Percentiles rank a stretch among this genome's conserved stretches.
Evolutionary conservation across 2,797 vertebrate genomes (phyloP).

Genomic region (Anabas testudineus): DNA sequence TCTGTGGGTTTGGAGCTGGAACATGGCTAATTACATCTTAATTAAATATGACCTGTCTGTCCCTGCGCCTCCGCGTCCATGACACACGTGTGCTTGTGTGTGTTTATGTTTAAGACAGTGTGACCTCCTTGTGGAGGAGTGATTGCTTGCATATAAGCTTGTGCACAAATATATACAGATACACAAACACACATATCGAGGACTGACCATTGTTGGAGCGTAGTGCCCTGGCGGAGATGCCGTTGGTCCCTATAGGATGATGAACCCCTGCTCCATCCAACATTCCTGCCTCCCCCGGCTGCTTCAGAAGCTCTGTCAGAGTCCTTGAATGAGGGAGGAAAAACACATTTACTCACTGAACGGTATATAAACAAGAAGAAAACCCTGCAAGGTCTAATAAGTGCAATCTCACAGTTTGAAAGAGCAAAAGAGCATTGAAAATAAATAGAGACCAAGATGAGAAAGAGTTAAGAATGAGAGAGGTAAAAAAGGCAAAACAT

Average conservation of each 20-base stretch:
- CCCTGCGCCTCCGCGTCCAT: constrained; percentile 32
- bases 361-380: not conserved
- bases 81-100: constrained; percentile 33
- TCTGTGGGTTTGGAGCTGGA: constrained; percentile 66
- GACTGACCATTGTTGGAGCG: constrained; percentile 88
- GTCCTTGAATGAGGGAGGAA: constrained; percentile 81
- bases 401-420: not conserved
- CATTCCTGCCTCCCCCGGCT: constrained; percentile 85
- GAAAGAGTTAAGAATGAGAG: constrained; percentile 21
- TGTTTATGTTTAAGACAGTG: constrained; percentile 16
- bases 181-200: not conserved
- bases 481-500: no score
- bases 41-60: constrained; percentile 77
- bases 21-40: constrained; percentile 76
- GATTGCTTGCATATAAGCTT: constrained; percentile 3
- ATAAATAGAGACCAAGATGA: not conserved
- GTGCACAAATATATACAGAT: not conserved
- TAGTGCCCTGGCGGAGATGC: constrained; percentile 84
- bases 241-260: constrained; percentile 89
- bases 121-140: no score
- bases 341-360: constrained; percentile 18
- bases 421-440: not conserved
- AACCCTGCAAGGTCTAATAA: not conserved
- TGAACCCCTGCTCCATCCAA: constrained; percentile 86
- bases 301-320: constrained; percentile 93